Evolutionary conservation across 2,113 vertebrate species (phyloP), one percentile per base, ranked within the genome.

Genomic region (Vombatus ursinus): DNA sequence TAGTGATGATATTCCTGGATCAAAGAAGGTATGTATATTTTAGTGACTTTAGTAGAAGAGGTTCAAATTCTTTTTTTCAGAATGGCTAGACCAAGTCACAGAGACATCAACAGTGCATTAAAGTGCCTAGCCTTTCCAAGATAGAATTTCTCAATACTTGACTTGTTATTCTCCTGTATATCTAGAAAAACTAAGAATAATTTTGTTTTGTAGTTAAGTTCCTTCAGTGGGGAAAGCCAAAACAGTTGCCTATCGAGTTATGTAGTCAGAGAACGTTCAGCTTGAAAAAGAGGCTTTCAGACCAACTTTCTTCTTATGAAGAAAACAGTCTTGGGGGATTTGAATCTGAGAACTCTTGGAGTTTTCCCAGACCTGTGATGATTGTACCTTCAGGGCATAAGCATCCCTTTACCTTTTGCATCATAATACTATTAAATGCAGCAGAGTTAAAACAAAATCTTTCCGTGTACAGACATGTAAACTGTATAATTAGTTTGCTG

Each of bases 391-490:
- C 1, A 84, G 68, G 37, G 16, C 19, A 44, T 84, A 84, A 84
- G n/a, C 19, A 84, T n/a, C 37, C 14, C 14, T n/a, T 95, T 93
- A 31, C 26, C 93, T 22, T 91, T 91, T 94, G 48, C 4, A 93
- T 89, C 3, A 3, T 93, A 23, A 2, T 94, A 53, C 5, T 92
- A 53, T 3, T 92, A 53, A 94, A 50, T 93, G 49, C 28, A 68
- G 49, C n/a, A 92, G 0, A 44, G 26, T 90, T 97, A 91, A 3
- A 51, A 93, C 19, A 10, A 94, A 47, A 10, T 52, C 24, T 52
- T 95, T 94, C 37, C 93, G 61, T 44, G 91, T 92, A 37, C 84
- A 77, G 28, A 61, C 12, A 91, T 91, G 92, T 95, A 50, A 94
- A 25, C n/a, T 84, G 48, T 92, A 52, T 91, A 91, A 51, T 93